A percentile compares a stretch with the other conserved stretches of the same genome.
These are phyloP conservation scores for Xyrichtys novacula DNA, from an alignment of 2,797 vertebrate species.

Conservation along the genomic window DNA sequence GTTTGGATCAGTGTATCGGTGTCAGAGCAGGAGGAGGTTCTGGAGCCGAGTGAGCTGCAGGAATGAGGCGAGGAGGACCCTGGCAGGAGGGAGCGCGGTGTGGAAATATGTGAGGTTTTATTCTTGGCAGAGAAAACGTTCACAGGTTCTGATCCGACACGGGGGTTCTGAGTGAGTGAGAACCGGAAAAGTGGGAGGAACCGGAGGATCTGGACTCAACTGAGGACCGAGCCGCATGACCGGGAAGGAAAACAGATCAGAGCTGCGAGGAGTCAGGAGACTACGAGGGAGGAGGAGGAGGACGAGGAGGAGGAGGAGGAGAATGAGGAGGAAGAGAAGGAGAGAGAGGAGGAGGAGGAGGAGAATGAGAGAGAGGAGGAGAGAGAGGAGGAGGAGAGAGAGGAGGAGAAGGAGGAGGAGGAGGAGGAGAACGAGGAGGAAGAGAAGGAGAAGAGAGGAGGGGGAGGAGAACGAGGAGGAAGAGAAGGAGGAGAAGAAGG, in stretches of 20 bases:
- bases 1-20: no score
- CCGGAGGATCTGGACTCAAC: slow-evolving; percentile 46
- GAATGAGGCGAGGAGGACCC: slow-evolving; percentile 19
- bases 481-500: no score
- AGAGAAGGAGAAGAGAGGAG: neutral
- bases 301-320: slow-evolving; percentile 12
- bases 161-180: slow-evolving; percentile 59
- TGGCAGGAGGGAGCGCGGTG: slow-evolving; percentile 26
- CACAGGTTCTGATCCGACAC: slow-evolving; percentile 58
- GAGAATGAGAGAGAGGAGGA: neutral
- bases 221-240: slow-evolving; percentile 24
- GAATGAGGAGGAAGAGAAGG: neutral
- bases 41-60: slow-evolving; percentile 4
- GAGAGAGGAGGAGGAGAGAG: no score
- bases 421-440: neutral
- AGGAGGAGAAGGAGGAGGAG: neutral
- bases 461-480: slow-evolving; percentile 3
- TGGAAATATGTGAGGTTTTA: slow-evolving; percentile 48
- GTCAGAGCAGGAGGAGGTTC: neutral
- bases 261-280: slow-evolving; percentile 11
- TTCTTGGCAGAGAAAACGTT: slow-evolving; percentile 43
- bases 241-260: slow-evolving; percentile 65
- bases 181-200: slow-evolving; percentile 58
- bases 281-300: no score
- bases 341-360: neutral